These are phyloP conservation scores for Terrapene triunguis DNA, from an alignment of 2,113 vertebrate species.

Conservation along the genomic window DNA sequence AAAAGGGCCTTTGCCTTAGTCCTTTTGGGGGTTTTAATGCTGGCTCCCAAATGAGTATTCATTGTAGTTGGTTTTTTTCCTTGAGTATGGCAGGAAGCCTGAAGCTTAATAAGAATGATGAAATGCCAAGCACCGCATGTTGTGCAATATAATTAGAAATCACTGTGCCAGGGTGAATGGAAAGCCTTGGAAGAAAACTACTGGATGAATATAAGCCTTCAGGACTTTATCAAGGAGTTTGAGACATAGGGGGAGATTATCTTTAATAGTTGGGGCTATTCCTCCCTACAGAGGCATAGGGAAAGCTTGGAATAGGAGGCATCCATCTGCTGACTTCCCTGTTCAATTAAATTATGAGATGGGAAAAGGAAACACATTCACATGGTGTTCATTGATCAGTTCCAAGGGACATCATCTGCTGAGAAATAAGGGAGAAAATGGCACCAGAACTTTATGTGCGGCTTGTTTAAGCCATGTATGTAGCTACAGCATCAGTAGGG, in stretches of 20 bases:
- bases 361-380: background rate
- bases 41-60: background rate
- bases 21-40: background rate
- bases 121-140: background rate
- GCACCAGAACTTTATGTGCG: background rate
- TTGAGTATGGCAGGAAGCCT: background rate
- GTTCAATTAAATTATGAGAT: background rate
- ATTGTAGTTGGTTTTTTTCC: background rate
- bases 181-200: background rate
- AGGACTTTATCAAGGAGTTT: background rate
- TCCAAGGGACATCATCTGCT: background rate
- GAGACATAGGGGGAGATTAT: background rate
- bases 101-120: background rate
- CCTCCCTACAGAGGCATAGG: background rate
- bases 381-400: background rate
- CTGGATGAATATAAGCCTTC: background rate
- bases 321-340: background rate
- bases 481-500: background rate
- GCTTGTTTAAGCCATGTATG: background rate
- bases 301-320: background rate
- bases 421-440: background rate
- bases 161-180: background rate
- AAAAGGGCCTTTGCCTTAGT: background rate
- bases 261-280: background rate
- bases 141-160: constrained; percentile 22